Conservation (phyloP, 2,113 vertebrate genomes). For the Cyanistes caeruleus region DNA sequence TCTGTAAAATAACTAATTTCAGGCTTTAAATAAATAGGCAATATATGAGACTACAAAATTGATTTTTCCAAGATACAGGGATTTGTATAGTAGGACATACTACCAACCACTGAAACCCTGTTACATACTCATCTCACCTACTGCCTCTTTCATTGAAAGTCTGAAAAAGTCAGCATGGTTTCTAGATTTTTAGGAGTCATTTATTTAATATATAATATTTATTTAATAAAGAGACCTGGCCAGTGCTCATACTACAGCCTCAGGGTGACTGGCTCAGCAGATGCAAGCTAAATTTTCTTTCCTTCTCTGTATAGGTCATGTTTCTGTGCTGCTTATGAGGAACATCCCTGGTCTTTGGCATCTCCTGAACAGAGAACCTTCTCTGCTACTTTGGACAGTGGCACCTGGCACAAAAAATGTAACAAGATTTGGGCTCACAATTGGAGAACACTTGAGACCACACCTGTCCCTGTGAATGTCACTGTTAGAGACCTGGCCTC, state of each 20-base stretch:
- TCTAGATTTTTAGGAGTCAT: neutral
- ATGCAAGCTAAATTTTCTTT: neutral
- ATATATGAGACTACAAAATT: neutral
- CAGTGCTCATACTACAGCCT: neutral
- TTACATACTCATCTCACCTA: neutral
- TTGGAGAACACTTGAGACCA: rapidly evolving
- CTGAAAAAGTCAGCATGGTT: neutral
- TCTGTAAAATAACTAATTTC: neutral
- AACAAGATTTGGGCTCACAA: neutral
- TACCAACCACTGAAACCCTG: neutral
- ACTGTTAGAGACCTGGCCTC: neutral
- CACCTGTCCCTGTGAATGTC: neutral
- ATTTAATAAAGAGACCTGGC: neutral
- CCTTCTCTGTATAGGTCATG: neutral
- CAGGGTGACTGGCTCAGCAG: neutral
- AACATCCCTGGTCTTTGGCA: neutral
- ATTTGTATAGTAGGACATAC: neutral
- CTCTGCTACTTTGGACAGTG: neutral
- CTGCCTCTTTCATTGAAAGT: neutral
- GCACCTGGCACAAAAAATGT: neutral
- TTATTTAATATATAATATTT: neutral
- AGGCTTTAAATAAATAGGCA: neutral
- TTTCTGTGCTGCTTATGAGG: neutral
- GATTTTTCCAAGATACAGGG: neutral
- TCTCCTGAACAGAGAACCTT: neutral